Base-by-base conservation (phyloP, 2,797 vertebrate genomes). In the Fistularia commersonii region DNA sequence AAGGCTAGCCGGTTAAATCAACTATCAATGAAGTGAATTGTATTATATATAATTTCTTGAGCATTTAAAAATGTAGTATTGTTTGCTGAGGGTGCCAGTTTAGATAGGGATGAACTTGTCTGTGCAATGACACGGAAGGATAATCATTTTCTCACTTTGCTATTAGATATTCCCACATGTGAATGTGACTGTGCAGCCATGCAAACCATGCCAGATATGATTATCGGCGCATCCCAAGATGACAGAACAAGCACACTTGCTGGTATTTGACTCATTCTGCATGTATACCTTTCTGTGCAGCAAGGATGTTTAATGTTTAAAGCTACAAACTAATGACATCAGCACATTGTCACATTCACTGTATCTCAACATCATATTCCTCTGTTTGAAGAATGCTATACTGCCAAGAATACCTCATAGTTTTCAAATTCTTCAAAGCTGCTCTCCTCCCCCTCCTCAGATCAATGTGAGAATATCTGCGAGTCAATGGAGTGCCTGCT, bases 401-500 rank as follows among this genome's bases (percentile, higher is more conserved):
- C 35, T 36, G 35, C 9, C 35, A 23, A 23, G 23, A 23, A 4
- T 23, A 23, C 23, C 23, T 23, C 35, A 1, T 36, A 8, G 2
- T 8, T 36, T 36, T 12, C n/a, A 42, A 41, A 9, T 12, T 12
- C 32, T 51, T 51, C 7, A 3, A 50, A 45, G 44, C 8, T 62
- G 5, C 59, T 15, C 34, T 63, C 3, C 71, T 49, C 48, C 68
- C 57, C 75, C 75, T 48, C 82, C 72, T 79, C 90, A 83, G 93
- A 90, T 79, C 87, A 86, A 44, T 97, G 94, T 84, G 86, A 86
- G 48, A 90, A 65, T 52, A 51, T 56, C 3, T 97, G 94, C 57
- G 90, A 89, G 59, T 89, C 95, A 41, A 80, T 88, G 32, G 90
- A 88, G 43, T 97, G 96, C 47, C 74, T 92, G 7, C 86, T 98